phyloP scores from a whole-genome alignment of 2,113 vertebrate genomes.

The Nematolebias whitei region DNA sequence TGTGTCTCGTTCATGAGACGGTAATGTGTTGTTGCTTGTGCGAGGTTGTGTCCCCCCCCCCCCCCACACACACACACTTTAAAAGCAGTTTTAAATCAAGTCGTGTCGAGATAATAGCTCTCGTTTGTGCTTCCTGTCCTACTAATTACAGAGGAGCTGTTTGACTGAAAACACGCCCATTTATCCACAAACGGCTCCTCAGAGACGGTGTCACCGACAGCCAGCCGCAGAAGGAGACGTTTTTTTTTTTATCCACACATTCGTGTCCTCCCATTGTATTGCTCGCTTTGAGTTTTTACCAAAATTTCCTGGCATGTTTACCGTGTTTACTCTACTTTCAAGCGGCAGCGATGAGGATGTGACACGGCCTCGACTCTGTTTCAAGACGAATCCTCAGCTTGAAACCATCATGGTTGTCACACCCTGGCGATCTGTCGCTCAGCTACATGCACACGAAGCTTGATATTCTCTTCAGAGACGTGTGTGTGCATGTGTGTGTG shows the following conservation, averaged over 20 bases:
- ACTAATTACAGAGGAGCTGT: not conserved
- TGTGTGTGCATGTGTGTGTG: slow-evolving; percentile 41
- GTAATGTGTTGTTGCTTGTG: no score
- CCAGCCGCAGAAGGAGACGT: slow-evolving; percentile 30
- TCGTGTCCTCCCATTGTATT: slow-evolving; percentile 42
- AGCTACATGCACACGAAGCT: slow-evolving; percentile 61
- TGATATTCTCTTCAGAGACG: slow-evolving; percentile 71
- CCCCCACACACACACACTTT: no score
- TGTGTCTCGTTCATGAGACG: not conserved
- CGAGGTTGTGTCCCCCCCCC: no score
- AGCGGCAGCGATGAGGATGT: slow-evolving; percentile 64
- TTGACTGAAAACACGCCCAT: not conserved
- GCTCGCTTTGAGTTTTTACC: slow-evolving; percentile 62
- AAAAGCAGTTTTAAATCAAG: no score
- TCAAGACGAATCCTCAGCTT: slow-evolving; percentile 69
- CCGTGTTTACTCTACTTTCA: slow-evolving; percentile 76
- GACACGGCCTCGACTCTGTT: slow-evolving; percentile 68
- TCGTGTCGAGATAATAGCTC: no score
- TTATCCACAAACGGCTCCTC: slow-evolving; percentile 4
- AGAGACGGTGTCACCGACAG: slow-evolving; percentile 20
- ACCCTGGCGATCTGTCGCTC: slow-evolving; percentile 75
- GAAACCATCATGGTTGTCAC: slow-evolving; percentile 75
- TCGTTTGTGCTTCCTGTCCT: not conserved
- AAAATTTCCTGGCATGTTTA: slow-evolving; percentile 71
- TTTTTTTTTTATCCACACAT: slow-evolving; percentile 41